Conservation (phyloP, 2,113 vertebrate species). For the Fulica atra region DNA sequence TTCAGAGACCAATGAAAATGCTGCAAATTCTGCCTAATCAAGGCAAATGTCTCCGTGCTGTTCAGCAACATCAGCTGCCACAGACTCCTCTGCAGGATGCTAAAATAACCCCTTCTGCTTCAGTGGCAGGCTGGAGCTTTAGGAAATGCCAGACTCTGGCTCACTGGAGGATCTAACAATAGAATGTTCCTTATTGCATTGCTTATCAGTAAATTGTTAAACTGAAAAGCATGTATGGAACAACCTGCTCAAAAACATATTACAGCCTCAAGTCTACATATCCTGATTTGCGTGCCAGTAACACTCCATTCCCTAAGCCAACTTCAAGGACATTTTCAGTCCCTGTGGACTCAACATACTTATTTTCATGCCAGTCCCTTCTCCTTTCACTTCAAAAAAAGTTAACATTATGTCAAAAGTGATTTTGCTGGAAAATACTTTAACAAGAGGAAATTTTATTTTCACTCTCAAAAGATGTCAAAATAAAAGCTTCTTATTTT, state of each 20-base stretch:
- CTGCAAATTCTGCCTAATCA: neutral
- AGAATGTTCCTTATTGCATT: neutral
- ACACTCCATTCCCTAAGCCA: neutral
- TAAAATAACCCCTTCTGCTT: neutral
- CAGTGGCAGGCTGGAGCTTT: neutral
- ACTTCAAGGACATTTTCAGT: neutral
- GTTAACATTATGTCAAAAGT: neutral
- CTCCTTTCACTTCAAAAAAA: neutral
- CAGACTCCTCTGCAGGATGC: neutral
- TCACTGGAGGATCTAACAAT: neutral
- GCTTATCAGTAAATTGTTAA: neutral
- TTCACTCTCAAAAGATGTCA: slow-evolving; percentile 1
- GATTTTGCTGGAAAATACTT: neutral
- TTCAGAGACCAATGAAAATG: neutral
- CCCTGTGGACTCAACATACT: neutral
- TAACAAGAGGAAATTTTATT: slow-evolving; percentile 11
- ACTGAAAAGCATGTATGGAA: neutral
- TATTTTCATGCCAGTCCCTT: neutral
- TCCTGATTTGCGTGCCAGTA: neutral
- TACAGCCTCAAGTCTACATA: neutral
- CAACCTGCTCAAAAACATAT: neutral
- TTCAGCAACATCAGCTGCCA: neutral
- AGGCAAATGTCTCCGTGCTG: neutral
- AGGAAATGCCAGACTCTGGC: neutral
- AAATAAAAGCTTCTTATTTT: slow-evolving; percentile 42